phyloP scores from a whole-genome alignment of 2,888 invertebrate genomes.

The Spialia ferax region DNA sequence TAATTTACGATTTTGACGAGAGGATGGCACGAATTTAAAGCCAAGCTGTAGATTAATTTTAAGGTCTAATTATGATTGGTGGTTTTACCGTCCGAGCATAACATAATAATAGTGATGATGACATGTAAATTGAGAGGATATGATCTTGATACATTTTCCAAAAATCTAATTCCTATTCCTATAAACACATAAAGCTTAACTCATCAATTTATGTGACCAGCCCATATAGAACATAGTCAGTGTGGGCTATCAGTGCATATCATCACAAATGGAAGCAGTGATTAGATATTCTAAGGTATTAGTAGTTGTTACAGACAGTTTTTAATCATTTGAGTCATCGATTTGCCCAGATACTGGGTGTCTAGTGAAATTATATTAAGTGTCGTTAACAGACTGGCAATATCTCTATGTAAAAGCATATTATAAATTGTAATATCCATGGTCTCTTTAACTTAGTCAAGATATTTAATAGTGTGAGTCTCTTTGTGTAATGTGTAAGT shows the following conservation, averaged over 20 bases:
- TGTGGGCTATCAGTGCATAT: slow-evolving; percentile 85
- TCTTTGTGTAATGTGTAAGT: slow-evolving; percentile 80
- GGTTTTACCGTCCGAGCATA: slow-evolving; percentile 85
- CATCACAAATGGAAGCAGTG: slow-evolving; percentile 86
- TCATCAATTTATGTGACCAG: slow-evolving; percentile 67
- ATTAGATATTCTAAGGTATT: slow-evolving; percentile 86
- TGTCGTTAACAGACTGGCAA: slow-evolving; percentile 85
- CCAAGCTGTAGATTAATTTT: slow-evolving; percentile 84
- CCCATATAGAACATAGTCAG: slow-evolving; percentile 73
- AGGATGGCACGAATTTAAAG: slow-evolving; percentile 83
- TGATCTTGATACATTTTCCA: slow-evolving; percentile 73
- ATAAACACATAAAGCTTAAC: slow-evolving; percentile 71
- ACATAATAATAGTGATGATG: slow-evolving; percentile 82
- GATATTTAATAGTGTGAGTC: slow-evolving; percentile 86
- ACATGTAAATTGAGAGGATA: slow-evolving; percentile 73
- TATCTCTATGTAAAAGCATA: slow-evolving; percentile 84
- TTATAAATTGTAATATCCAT: slow-evolving; percentile 81
- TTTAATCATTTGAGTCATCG: slow-evolving; percentile 83
- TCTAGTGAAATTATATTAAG: slow-evolving; percentile 84
- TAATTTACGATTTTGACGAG: slow-evolving; percentile 77
- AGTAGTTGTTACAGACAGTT: slow-evolving; percentile 84
- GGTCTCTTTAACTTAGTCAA: slow-evolving; percentile 86
- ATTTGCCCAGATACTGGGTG: slow-evolving; percentile 81
- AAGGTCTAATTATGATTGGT: slow-evolving; percentile 80
- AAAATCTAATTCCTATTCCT: slow-evolving; percentile 69